A percentile compares a stretch with the other conserved stretches of the same genome.
Evolutionary conservation across 2,888 invertebrate genomes (phyloP).

Genomic region (Eupithecia abbreviata): DNA sequence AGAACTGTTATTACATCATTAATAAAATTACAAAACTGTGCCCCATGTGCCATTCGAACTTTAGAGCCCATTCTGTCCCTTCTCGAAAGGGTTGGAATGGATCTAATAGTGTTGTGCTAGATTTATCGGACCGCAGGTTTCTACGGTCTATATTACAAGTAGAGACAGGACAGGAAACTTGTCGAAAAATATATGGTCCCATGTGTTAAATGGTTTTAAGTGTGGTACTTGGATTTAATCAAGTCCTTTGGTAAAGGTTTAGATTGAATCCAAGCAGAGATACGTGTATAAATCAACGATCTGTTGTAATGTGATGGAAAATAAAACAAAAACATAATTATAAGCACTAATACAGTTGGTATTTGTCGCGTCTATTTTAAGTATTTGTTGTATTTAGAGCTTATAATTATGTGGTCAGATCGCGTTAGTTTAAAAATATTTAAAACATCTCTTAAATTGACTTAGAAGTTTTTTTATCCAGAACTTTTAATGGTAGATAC

Average conservation of each 20-base stretch:
- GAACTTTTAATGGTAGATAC: no score
- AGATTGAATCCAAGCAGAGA: not conserved
- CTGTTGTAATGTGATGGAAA: not conserved
- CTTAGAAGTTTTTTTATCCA: no score
- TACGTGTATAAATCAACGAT: not conserved
- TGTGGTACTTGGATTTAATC: not conserved
- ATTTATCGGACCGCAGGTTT: conserved; percentile 14
- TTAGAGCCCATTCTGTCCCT: conserved; percentile 67
- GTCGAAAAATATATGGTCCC: not conserved
- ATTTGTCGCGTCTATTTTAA: no score
- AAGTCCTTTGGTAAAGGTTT: not conserved
- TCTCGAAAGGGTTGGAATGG: conserved; percentile 62
- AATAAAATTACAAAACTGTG: conserved; percentile 83
- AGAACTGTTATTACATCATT: conserved; percentile 84
- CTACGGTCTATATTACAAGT: not conserved
- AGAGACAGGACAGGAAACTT: not conserved
- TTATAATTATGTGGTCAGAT: no score
- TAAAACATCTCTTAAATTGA: no score
- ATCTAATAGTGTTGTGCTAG: conserved; percentile 19
- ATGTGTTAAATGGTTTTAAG: not conserved
- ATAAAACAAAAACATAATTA: not conserved
- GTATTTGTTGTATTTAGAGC: no score
- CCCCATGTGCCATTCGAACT: conserved; percentile 75
- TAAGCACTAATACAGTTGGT: no score
- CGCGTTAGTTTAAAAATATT: no score